These are phyloP conservation scores for Minunthozetes semirufus DNA, from an alignment of 2,888 invertebrate species.

Conservation along the genomic window DNA sequence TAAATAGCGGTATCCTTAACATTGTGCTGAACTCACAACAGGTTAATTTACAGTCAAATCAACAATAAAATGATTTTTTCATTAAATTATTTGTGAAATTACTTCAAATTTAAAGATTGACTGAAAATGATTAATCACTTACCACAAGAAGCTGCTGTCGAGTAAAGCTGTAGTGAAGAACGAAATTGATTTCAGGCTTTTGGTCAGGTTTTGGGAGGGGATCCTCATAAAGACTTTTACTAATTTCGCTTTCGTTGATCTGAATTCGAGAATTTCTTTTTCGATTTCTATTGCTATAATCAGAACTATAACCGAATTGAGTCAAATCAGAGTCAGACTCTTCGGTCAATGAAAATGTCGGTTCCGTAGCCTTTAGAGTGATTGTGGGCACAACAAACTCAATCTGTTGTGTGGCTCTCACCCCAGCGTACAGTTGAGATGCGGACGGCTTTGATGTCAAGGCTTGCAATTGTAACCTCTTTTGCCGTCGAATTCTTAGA, in stretches of 20 bases:
- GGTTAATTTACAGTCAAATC: too few species aligned
- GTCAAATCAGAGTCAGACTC: slow-evolving; percentile 41
- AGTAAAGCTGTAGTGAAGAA: slow-evolving; percentile 38
- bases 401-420: slow-evolving; percentile 40
- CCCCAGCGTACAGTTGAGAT: slow-evolving; percentile 36
- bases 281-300: neutral
- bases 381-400: slow-evolving; percentile 42
- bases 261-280: slow-evolving; percentile 29
- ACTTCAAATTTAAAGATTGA: too few species aligned
- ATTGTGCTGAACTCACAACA: too few species aligned
- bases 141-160: slow-evolving; percentile 40
- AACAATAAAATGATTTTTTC: neutral
- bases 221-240: slow-evolving; percentile 39
- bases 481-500: neutral
- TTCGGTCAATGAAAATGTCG: slow-evolving; percentile 34
- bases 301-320: slow-evolving; percentile 11
- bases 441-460: slow-evolving; percentile 27
- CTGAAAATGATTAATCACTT: neutral
- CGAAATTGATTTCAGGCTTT: slow-evolving; percentile 39
- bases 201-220: neutral
- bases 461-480: slow-evolving; percentile 15
- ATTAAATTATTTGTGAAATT: neutral
- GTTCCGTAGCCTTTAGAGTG: slow-evolving; percentile 16
- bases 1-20: too few species aligned
- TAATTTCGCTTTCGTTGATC: slow-evolving; percentile 39